Base-by-base conservation (phyloP, 2,797 vertebrate genomes). In the Phrynocephalus guinanensis region DNA sequence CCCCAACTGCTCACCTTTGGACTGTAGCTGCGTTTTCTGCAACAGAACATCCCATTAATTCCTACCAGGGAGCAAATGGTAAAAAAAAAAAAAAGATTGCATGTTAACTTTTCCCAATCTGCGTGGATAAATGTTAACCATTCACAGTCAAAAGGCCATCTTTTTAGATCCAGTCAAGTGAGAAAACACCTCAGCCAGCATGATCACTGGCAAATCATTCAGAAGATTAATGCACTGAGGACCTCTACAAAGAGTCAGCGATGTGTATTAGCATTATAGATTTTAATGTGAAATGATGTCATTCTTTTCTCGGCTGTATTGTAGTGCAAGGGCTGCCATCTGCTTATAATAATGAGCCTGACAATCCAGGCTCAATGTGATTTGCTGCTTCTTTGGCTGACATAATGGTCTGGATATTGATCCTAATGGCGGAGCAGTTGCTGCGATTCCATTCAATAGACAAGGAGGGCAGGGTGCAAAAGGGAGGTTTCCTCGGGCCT, bases 281-380 rank as follows among this genome's bases (percentile, higher is more conserved):
- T 98, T 98, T 97, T 98, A 98, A 98, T 98, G 97, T 98, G 97
- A 98, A 98, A 97, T 98, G 96, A 97, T 98, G 98, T 98, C 98
- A 97, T 97, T 97, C 97, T 97, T 97, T 97, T 96, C 91, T 96
- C 97, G 95, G 96, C 97, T 95, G 91, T 95, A 96, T 97, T 97
- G 97, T 97, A 96, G 96, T 95, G 97, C 96, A 97, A 95, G 95
- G 93, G 94, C 97, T 96, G 96, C 98, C 98, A 98, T 98, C 98
- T 99, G 98, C 97, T 98, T 97, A 97, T 97, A 97, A 98, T 98
- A 98, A 98, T 98, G 97, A 98, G 97, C 89, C 97, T 98, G 98
- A 98, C 98, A 98, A 97, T 96, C 97, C 97, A 96, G 60, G 95
- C 95, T 97, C 97, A 98, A 98, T 97, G 97, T 97, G 97, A 98